A percentile compares a stretch with the other conserved stretches of the same genome.
These are phyloP conservation scores for Alaudala cheleensis DNA, from an alignment of 2,113 vertebrate genomes.

Conservation along the genomic window DNA sequence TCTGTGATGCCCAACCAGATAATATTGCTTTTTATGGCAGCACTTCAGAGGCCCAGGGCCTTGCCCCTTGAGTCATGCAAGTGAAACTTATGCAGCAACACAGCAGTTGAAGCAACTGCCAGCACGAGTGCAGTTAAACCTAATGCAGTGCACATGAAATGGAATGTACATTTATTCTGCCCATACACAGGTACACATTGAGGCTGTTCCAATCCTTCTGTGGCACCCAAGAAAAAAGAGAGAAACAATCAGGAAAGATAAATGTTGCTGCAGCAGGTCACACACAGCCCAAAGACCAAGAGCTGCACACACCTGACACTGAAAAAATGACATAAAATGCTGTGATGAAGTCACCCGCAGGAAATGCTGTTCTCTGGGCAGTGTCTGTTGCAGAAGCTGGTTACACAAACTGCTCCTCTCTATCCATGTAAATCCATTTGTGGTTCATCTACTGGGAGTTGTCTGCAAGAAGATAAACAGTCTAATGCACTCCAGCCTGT, in stretches of 20 bases:
- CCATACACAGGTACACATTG: fast-evolving
- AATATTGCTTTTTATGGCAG: neutral
- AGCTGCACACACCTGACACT: neutral
- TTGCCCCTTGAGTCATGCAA: neutral
- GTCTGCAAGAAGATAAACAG: neutral
- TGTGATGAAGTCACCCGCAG: neutral
- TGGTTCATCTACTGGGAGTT: neutral
- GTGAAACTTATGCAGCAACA: neutral
- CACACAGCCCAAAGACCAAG: neutral
- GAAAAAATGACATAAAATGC: neutral
- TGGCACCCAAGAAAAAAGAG: neutral
- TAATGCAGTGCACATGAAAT: neutral
- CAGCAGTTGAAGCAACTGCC: neutral
- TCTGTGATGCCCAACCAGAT: neutral
- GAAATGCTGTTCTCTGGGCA: neutral
- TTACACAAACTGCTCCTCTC: neutral
- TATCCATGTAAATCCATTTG: neutral
- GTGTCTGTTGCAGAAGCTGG: neutral
- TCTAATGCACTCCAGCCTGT: neutral
- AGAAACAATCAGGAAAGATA: neutral
- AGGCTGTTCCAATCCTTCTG: neutral
- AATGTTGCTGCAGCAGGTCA: neutral
- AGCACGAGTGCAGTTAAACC: fast-evolving
- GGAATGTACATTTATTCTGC: neutral
- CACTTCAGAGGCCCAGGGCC: neutral